phyloP scores from a whole-genome alignment of 2,797 vertebrate genomes.

The Loris lydekkerianus region DNA sequence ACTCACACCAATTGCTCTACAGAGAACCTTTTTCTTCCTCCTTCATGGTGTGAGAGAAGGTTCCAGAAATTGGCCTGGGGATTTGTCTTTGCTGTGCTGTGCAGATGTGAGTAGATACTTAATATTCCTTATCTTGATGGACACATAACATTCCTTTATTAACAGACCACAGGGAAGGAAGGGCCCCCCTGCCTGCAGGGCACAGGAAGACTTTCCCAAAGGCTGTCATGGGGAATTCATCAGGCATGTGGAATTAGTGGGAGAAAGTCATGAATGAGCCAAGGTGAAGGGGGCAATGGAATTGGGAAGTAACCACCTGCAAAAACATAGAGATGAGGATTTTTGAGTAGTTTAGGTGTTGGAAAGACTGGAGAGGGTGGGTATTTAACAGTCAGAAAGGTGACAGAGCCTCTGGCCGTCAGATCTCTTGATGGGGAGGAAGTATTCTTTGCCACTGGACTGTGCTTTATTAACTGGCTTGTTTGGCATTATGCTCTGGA shows the following conservation, averaged over 20 bases:
- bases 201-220: background rate
- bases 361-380: background rate
- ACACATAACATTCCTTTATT: no score
- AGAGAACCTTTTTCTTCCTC: background rate
- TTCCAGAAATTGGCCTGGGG: background rate
- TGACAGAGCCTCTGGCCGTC: background rate
- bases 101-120: background rate
- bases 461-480: background rate
- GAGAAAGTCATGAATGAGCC: background rate
- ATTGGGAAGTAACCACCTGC: background rate
- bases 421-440: background rate
- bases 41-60: background rate
- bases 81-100: background rate
- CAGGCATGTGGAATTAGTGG: background rate
- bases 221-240: background rate
- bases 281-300: background rate
- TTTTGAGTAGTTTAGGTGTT: slow-evolving; percentile 1
- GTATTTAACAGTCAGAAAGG: background rate
- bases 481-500: background rate
- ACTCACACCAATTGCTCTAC: background rate
- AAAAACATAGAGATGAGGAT: background rate
- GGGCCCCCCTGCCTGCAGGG: background rate
- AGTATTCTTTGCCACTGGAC: background rate
- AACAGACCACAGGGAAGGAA: background rate
- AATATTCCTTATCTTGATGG: no score